Conservation (phyloP, 30 jellyfish, hydroid and myxozoan genomes). For the Clytia hemisphaerica region DNA sequence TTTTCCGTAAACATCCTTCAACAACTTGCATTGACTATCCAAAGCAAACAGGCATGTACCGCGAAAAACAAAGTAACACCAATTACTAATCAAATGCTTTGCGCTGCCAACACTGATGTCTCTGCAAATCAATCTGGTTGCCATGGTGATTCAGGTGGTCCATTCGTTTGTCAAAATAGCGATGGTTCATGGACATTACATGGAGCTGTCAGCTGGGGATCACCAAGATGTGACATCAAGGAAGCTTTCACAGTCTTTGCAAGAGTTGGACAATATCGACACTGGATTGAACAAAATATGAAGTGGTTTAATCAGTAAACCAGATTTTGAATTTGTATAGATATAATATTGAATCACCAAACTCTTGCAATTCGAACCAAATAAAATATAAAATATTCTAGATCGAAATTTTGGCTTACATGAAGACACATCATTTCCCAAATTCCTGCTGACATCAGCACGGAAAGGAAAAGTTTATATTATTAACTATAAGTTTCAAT, state of each 20-base stretch:
- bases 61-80: conserved; percentile 1
- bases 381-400: too few species aligned
- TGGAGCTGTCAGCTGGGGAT: conserved; percentile 82
- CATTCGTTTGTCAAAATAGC: conserved; percentile 48
- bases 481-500: too few species aligned
- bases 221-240: conserved; percentile 49
- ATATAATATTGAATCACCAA: too few species aligned
- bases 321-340: too few species aligned
- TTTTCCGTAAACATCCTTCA: conserved; percentile 17
- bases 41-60: conserved; percentile 25
- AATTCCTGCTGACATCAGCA: too few species aligned
- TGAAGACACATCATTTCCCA: too few species aligned
- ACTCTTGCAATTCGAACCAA: too few species aligned
- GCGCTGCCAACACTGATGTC: conserved; percentile 22
- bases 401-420: too few species aligned
- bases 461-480: too few species aligned
- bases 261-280: conserved; percentile 49
- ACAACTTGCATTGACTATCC: conserved; percentile 38
- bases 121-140: conserved; percentile 46
- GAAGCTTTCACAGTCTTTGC: conserved; percentile 67
- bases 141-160: conserved; percentile 81
- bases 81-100: conserved; percentile 24
- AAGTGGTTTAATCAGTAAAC: too few species aligned
- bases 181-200: conserved; percentile 82
- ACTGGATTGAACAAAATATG: too few species aligned